Evolutionary conservation across 1,140 invertebrate genomes (phyloP), one percentile per base, ranked within the genome.

Genomic region (Drosophila sucinea): DNA sequence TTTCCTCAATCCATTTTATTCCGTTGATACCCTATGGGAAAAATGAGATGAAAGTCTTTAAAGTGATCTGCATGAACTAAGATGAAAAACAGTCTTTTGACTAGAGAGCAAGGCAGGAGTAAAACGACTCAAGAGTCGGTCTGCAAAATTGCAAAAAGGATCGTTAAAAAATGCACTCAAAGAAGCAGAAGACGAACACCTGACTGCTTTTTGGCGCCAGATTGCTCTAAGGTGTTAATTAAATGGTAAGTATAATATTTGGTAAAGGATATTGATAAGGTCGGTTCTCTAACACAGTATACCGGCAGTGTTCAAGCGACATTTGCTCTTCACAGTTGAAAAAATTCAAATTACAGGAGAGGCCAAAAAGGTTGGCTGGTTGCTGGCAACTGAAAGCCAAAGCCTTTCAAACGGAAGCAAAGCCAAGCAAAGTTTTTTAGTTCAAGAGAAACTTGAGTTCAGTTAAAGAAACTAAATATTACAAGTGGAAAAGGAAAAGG

Each of bases 321-420:
- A 77, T 63, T 77, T 61, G 41, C 47, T 58, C 60, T 82, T 89
- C 69, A 87, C 83, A 87, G 83, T 89, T 83, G 69, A 79, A 72
- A 77, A 89, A 80, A 87, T 89, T 87, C 84, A 87, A 87, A 87
- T 87, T 87, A 87, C 80, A 85, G 81, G 25, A 56, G 60, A 72
- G 62, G 61, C 74, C 70, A 69, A 81, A 80, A 60, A 86, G 78
- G 82, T 74, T 74, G 82, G 62, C 63, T 5, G 11, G n/a, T 17
- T 78, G 67, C 60, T 47, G 17, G 17, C 4, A 47, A 5, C 11
- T 23, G 44, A 23, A 63, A 64, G 72, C 55, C 63, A 64, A 80
- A 71, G 41, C 64, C 35, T 38, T 38, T 38, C 65, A 71, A 74
- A 70, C 67, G 64, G 60, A 77, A 72, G 23, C 63, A 57, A 27